Evolutionary conservation across 2,797 vertebrate genomes (phyloP).

Genomic region (Avahi laniger): DNA sequence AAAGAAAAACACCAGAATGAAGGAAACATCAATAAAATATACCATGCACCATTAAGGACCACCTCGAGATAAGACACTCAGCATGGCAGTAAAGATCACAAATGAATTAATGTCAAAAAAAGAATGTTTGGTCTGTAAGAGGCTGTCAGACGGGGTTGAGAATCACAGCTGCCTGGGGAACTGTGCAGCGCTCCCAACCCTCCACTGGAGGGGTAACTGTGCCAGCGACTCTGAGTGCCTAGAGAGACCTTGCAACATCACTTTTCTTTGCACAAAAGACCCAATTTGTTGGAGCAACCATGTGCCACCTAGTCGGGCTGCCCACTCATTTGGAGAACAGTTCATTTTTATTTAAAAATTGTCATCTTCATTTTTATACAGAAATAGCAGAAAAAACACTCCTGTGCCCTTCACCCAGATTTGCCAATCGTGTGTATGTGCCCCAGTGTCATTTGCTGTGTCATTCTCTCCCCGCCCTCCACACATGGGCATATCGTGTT

Average conservation of each 20-base stretch:
- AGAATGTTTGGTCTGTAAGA: constrained; percentile 28
- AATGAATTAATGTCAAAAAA: constrained; percentile 63
- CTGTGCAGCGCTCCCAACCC: not conserved
- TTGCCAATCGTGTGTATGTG: not conserved
- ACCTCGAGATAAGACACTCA: constrained; percentile 53
- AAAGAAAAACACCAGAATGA: constrained; percentile 68
- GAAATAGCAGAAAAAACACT: not conserved
- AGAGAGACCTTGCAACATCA: not conserved
- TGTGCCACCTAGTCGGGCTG: not conserved
- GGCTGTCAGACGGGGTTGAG: constrained; percentile 39
- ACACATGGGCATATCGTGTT: not conserved
- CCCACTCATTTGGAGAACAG: not conserved
- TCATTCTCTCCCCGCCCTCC: not conserved
- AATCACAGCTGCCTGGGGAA: not conserved
- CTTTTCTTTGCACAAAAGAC: not conserved
- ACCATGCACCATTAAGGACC: constrained; percentile 73
- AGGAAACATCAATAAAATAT: constrained; percentile 77
- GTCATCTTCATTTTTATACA: not conserved
- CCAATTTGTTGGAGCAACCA: not conserved
- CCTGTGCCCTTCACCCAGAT: too few species aligned
- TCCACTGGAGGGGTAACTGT: constrained; percentile 53
- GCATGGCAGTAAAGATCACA: constrained; percentile 53
- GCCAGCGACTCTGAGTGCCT: not conserved
- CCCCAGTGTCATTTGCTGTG: not conserved
- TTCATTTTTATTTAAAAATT: not conserved